Percentiles rank a stretch among this genome's conserved stretches.
Conservation (phyloP, 2,113 vertebrate genomes). For the Barbus barbus region DNA sequence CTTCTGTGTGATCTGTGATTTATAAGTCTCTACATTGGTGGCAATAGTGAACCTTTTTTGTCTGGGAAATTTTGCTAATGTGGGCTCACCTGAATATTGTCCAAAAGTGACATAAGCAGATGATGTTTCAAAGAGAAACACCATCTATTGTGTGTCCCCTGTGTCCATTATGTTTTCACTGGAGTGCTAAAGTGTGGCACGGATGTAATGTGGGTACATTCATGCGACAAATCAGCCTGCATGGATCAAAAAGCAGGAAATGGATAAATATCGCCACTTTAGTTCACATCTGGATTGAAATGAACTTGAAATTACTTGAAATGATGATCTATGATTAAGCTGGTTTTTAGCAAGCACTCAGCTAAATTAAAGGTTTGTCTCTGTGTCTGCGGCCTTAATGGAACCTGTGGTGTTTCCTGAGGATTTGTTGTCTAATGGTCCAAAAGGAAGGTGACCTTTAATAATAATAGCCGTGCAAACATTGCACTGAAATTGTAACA, state of each 20-base stretch:
- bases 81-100: too few species aligned
- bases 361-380: background rate
- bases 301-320: background rate
- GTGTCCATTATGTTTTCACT: background rate
- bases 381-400: background rate
- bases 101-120: too few species aligned
- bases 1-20: too few species aligned
- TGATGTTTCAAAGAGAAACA: too few species aligned
- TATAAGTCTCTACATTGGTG: too few species aligned
- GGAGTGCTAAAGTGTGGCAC: background rate
- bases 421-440: background rate
- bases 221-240: background rate
- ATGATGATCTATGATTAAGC: background rate
- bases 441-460: conserved; percentile 1
- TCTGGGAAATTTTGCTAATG: too few species aligned
- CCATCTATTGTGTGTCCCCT: too few species aligned
- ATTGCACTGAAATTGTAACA: background rate
- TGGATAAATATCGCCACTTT: background rate
- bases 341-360: background rate
- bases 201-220: background rate
- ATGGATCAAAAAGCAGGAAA: background rate
- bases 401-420: background rate
- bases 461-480: background rate
- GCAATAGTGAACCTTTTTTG: too few species aligned
- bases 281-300: background rate